These are phyloP conservation scores for Polypedilum vanderplanki DNA, from an alignment of 1,140 invertebrate species.

Conservation along the genomic window DNA sequence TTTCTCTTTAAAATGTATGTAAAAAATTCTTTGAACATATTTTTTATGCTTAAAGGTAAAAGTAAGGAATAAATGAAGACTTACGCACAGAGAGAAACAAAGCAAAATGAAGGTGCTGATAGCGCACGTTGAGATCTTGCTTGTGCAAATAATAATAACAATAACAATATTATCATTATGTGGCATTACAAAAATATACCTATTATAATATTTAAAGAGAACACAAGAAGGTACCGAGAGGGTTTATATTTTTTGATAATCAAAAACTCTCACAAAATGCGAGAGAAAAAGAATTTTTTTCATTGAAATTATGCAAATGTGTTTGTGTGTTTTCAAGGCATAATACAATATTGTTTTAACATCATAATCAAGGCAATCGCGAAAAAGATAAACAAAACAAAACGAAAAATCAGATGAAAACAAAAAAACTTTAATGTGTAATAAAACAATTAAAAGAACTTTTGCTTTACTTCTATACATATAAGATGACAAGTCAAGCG, in stretches of 20 bases:
- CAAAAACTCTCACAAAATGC: neutral
- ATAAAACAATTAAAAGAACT: constrained; percentile 23
- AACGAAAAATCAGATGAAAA: neutral
- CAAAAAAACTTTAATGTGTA: constrained; percentile 21
- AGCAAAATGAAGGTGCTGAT: neutral
- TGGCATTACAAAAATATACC: neutral
- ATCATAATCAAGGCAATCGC: constrained; percentile 19
- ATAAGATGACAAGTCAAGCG: too few relatives aligned
- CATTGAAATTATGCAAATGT: too few relatives aligned
- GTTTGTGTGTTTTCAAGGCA: neutral
- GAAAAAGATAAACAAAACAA: neutral
- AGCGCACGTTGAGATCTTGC: neutral
- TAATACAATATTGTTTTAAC: constrained; percentile 25
- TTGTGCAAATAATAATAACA: neutral
- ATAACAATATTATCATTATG: constrained; percentile 14
- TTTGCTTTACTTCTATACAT: too few relatives aligned
- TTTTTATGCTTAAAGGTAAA: too few relatives aligned
- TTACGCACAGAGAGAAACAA: too few relatives aligned
- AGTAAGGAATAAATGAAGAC: neutral
- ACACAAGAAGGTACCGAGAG: neutral
- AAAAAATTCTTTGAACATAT: too few relatives aligned
- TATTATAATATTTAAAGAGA: neutral
- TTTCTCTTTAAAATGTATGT: too few relatives aligned
- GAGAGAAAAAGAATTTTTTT: too few relatives aligned
- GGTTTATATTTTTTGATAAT: neutral